phyloP scores from a whole-genome alignment of 2,797 vertebrate species.

The Cynodonichthys magdalenae region DNA sequence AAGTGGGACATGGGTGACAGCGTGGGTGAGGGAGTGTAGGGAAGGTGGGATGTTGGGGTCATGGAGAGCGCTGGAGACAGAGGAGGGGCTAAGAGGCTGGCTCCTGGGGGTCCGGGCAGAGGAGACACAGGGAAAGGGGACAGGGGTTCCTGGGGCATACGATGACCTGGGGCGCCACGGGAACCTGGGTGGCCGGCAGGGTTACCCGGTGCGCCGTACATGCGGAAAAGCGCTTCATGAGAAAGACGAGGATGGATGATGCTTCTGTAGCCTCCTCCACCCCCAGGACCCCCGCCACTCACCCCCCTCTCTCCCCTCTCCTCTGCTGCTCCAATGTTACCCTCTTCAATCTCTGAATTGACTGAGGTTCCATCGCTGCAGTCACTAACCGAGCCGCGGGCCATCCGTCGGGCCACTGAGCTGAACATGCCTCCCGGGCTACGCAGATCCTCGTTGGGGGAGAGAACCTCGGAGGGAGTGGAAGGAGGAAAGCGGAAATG shows the following conservation, averaged over 20 bases:
- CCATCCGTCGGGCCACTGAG: conserved; percentile 85
- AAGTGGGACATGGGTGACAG: conserved; percentile 92
- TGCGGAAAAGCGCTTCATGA: conserved; percentile 87
- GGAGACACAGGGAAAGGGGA: conserved; percentile 92
- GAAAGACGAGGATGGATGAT: conserved; percentile 83
- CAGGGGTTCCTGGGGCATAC: conserved; percentile 86
- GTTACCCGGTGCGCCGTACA: conserved; percentile 81
- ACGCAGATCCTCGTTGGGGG: conserved; percentile 85
- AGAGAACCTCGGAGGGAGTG: conserved; percentile 88
- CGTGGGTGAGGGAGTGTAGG: conserved; percentile 90
- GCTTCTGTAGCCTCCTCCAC: conserved; percentile 70
- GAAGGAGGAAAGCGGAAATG: conserved; percentile 92
- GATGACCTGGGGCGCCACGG: conserved; percentile 79
- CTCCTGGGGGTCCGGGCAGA: conserved; percentile 82
- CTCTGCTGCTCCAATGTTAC: conserved; percentile 74
- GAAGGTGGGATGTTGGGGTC: conserved; percentile 88
- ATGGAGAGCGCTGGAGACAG: conserved; percentile 90
- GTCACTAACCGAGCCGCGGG: conserved; percentile 90
- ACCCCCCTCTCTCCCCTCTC: conserved; percentile 62
- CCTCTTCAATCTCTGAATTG: conserved; percentile 90
- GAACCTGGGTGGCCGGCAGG: conserved; percentile 70
- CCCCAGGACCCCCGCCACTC: conserved; percentile 61
- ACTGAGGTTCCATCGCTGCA: conserved; percentile 90
- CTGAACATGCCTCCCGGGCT: conserved; percentile 83
- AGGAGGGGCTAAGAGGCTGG: conserved; percentile 82